A percentile compares a stretch with the other conserved stretches of the same genome.
These are phyloP conservation scores for Campylorhamphus procurvoides DNA, from an alignment of 2,113 vertebrate species.

Conservation along the genomic window DNA sequence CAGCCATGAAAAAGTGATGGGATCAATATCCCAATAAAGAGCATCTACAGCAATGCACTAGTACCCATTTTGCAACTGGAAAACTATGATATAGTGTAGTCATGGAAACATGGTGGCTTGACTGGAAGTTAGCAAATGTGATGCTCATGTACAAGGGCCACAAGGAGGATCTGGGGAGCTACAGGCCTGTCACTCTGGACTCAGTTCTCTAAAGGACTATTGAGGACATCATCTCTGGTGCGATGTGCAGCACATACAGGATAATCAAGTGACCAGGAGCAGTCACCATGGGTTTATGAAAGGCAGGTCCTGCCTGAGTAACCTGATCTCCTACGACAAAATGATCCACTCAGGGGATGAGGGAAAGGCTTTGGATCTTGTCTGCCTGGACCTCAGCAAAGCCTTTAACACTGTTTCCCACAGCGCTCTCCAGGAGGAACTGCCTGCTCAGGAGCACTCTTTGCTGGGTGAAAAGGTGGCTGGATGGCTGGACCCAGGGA, in stretches of 20 bases:
- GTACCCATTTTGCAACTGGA: not conserved
- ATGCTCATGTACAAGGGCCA: not conserved
- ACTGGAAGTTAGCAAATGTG: not conserved
- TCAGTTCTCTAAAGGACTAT: not conserved
- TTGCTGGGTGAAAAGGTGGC: not conserved
- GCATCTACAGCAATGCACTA: not conserved
- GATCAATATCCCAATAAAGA: not conserved
- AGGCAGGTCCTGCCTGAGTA: not conserved
- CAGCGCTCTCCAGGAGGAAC: not conserved
- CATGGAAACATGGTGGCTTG: not conserved
- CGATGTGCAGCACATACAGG: not conserved
- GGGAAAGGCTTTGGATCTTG: not conserved
- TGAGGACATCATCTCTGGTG: not conserved
- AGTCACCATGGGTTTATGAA: not conserved
- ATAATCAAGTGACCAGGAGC: not conserved
- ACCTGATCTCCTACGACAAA: not conserved
- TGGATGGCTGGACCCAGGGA: not conserved
- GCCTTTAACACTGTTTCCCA: not conserved
- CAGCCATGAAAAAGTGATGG: rapidly evolving
- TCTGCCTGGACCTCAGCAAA: not conserved
- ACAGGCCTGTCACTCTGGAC: not conserved
- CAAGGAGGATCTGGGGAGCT: not conserved
- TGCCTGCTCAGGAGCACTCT: not conserved
- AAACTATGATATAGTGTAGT: not conserved
- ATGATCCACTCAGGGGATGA: not conserved